Base-by-base conservation (phyloP, 2,113 vertebrate genomes). In the Charadrius vociferus region DNA sequence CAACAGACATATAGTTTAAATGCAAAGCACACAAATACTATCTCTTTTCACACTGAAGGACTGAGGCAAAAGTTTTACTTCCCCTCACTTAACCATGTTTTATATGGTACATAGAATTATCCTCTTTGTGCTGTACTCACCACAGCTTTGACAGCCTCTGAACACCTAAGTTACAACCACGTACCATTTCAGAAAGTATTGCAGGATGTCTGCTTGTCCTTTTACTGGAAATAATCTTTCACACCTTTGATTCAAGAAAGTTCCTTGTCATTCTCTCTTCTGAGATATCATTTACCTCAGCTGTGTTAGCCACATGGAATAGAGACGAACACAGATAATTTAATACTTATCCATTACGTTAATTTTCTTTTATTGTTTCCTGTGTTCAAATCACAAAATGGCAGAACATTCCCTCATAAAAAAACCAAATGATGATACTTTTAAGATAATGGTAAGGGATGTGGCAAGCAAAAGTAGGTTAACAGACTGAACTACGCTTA, bases 381-480 rank as follows among this genome's bases (percentile, higher is more conserved):
- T 49, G 30, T 80, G 43, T 80, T 91, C 67, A 90, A 95, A 84
- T 73, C 53, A 80, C 49, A 91, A 77, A 93, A 72, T 0, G 2
- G 74, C 32, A 91, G 74, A 90, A 88, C 36, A 61, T 58, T 47
- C 73, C 19, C 66, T 70, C 61, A 56, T 58, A 15, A 45, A 81
- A 90, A 79, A 75, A 0, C 1, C 32, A 81, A 83, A 58, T 66
- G 2, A 74, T 71, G 70, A 45, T 85, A 78, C 45, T 77, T 87
- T 30, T 37, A 81, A 78, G 68, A 68, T 94, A 93, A 93, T 70
- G 26, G 37, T 55, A 82, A 86, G 29, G 84, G 83, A 93, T 53
- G 36, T 85, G 89, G 81, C 55, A 90, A 91, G 78, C 15, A 77
- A 63, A 97, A 95, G 66, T 82, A 95, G 73, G 53, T 73, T 97